These are phyloP conservation scores for Streptopelia turtur DNA, from an alignment of 2,797 vertebrate species.

Conservation along the genomic window DNA sequence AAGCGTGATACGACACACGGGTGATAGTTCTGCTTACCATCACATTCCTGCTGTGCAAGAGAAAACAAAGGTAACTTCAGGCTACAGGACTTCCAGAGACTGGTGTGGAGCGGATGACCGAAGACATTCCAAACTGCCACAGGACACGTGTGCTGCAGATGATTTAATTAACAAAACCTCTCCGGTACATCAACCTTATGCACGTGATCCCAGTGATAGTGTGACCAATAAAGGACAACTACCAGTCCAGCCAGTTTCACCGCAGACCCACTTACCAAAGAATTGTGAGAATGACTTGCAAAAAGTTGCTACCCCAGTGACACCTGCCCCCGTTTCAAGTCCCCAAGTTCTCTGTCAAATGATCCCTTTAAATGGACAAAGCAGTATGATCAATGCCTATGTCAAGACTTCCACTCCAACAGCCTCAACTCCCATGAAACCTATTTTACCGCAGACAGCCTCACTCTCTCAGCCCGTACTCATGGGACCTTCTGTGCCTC, in stretches of 20 bases:
- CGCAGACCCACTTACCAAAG: conserved; percentile 66
- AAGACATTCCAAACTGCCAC: conserved; percentile 39
- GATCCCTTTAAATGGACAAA: conserved; percentile 84
- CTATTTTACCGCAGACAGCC: conserved; percentile 83
- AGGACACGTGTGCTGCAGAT: conserved; percentile 25
- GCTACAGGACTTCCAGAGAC: neutral
- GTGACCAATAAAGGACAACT: conserved; percentile 30
- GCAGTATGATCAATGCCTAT: conserved; percentile 86
- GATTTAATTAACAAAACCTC: neutral
- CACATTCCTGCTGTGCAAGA: conserved; percentile 74
- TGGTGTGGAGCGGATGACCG: neutral
- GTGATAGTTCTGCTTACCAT: conserved; percentile 79
- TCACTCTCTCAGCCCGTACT: conserved; percentile 82
- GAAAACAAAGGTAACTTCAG: conserved; percentile 30
- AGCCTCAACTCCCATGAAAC: conserved; percentile 76
- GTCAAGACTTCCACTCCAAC: conserved; percentile 84
- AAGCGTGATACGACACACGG: conserved; percentile 91
- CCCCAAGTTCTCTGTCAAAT: conserved; percentile 91
- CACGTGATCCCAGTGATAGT: neutral
- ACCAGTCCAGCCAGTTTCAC: neutral
- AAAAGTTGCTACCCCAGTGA: conserved; percentile 68
- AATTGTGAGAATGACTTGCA: conserved; percentile 65
- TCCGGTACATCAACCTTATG: conserved; percentile 30
- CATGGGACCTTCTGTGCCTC: conserved; percentile 85
- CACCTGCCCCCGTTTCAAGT: conserved; percentile 80